Evolutionary conservation across 92 coral and sea anemone genomes (phyloP).

Genomic region (Blastomussa wellsi): DNA sequence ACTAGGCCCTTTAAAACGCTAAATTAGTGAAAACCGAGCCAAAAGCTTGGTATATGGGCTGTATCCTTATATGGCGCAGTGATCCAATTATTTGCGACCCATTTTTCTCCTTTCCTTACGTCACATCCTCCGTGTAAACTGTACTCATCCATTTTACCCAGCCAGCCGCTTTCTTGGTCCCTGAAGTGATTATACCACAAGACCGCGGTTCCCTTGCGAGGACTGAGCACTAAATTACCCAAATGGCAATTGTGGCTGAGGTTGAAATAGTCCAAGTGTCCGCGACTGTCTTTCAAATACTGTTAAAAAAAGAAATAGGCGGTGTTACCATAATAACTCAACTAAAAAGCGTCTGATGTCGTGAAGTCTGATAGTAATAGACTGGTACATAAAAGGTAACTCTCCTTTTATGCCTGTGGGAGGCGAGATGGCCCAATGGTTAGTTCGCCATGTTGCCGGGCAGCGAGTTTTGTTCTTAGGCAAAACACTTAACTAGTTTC

Average conservation of each 20-base stretch:
- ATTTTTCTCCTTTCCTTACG: constrained; percentile 81
- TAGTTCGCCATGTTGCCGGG: no score
- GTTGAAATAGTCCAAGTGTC: constrained; percentile 64
- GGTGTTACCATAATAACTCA: background rate
- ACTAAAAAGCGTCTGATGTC: background rate
- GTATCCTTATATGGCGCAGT: constrained; percentile 70
- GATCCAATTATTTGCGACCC: constrained; percentile 96
- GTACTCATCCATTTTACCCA: constrained; percentile 77
- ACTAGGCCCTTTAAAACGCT: background rate
- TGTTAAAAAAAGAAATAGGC: background rate
- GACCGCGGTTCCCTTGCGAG: constrained; percentile 88
- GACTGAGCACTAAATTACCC: constrained; percentile 74
- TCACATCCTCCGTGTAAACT: constrained; percentile 98
- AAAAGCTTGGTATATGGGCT: constrained; percentile 49
- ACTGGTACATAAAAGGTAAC: no score
- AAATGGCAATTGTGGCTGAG: constrained; percentile 75
- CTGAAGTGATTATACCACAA: constrained; percentile 95
- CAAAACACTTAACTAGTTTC: no score
- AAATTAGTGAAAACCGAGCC: constrained; percentile 21
- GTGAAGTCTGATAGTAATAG: no score
- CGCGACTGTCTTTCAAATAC: constrained; percentile 31
- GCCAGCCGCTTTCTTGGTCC: constrained; percentile 82
- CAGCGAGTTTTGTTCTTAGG: no score
- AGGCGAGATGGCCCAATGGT: no score
- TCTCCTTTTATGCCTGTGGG: no score